Evolutionary conservation across 2,888 invertebrate species (phyloP), one percentile per base, ranked within the genome.

Genomic region (Synergus umbraculus): DNA sequence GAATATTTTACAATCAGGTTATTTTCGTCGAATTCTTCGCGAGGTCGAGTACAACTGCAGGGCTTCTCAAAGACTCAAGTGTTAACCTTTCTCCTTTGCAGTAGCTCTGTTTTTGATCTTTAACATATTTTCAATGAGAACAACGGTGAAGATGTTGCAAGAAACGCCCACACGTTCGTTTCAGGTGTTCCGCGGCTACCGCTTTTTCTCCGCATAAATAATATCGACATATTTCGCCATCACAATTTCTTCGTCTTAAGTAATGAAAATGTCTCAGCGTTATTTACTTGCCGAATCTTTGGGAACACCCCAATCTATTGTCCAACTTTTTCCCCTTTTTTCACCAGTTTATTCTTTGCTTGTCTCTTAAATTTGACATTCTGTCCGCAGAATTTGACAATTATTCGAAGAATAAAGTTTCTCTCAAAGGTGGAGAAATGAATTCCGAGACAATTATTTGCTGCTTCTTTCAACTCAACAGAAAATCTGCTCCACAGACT

Each of bases 81-180:
- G 10, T 73, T 73, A 9, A 54, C 67, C 54, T 37, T 22, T 73
- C 37, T 15, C 15, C n/a, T 41, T 43, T 49, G 37, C 41, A 65
- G 43, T 65, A 65, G 41, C 37, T n/a, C 43, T 65, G 65, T 18
- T 37, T 41, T 73, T 58, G 13, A 73, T 54, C 9, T 73, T 73
- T n/a, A 54, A 54, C 41, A 67, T 22, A 73, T 73, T 73, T 73
- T 41, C 54, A 60, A 18, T 82, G 81, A 82, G 78, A 81, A 81
- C 37, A 81, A 79, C 22, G 79, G 78, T 67, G 63, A 49, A 78
- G 76, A 79, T 77, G 77, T 80, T 76, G 76, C 82, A 81, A 82
- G 76, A 69, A 65, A 83, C 83, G 80, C 81, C 81, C 69, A 85
- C 81, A 76, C 58, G 44, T 76, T 65, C 76, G 60, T 78, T 60